Percentiles rank a stretch among this genome's conserved stretches.
phyloP scores from a whole-genome alignment of 2,113 vertebrate species.

The Brachyistius frenatus region DNA sequence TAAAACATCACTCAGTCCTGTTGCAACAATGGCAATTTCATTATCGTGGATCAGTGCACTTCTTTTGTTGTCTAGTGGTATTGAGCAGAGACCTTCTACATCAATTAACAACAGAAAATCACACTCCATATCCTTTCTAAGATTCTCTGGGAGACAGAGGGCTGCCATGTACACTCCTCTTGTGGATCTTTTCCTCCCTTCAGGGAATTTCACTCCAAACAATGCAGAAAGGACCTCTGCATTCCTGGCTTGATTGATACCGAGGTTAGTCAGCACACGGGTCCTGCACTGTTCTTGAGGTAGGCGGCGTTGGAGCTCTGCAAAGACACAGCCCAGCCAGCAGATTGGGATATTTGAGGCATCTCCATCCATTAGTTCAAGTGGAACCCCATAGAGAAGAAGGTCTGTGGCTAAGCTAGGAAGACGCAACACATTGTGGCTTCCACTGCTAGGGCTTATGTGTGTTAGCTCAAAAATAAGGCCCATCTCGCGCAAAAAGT shows the following conservation, averaged over 20 bases:
- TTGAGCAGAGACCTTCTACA: conserved; percentile 79
- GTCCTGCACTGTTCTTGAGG: conserved; percentile 56
- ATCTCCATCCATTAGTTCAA: conserved; percentile 83
- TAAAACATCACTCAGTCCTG: conserved; percentile 78
- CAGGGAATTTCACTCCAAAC: conserved; percentile 86
- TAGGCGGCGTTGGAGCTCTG: conserved; percentile 70
- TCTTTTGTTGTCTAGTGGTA: conserved; percentile 8
- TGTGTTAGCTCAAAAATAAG: conserved; percentile 81
- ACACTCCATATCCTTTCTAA: conserved; percentile 82
- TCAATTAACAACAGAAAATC: conserved; percentile 87
- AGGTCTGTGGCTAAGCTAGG: conserved; percentile 78
- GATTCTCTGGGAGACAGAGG: conserved; percentile 76
- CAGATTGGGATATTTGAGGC: conserved; percentile 73
- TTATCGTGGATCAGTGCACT: conserved; percentile 61
- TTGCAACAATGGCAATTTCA: conserved; percentile 79
- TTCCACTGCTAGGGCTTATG: conserved; percentile 48
- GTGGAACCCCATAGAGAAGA: conserved; percentile 77
- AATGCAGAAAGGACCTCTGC: conserved; percentile 87
- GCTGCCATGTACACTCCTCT: conserved; percentile 81
- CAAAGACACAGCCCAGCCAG: conserved; percentile 77
- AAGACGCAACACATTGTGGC: conserved; percentile 69
- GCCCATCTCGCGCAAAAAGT: conserved; percentile 84
- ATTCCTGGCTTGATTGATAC: conserved; percentile 71
- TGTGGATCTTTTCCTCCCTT: conserved; percentile 69
- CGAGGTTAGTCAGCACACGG: conserved; percentile 73